Conservation (phyloP, 64 coral and sea anemone genomes). For the Stichodactyla helianthus region DNA sequence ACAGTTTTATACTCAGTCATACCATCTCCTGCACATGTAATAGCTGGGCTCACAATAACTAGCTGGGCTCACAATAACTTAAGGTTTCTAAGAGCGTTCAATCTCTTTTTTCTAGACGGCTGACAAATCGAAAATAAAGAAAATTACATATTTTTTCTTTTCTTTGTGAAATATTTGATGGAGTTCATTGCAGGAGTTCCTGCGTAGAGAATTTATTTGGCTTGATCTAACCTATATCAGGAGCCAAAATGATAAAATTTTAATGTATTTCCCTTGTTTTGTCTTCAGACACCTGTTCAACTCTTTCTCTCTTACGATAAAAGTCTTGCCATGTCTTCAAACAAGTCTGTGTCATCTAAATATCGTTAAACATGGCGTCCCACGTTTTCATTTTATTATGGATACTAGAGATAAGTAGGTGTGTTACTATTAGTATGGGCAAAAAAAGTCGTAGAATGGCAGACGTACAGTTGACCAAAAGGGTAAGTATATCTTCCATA, state of each 20-base stretch:
- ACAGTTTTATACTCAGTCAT: no score
- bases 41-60: no score
- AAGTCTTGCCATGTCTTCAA: background rate
- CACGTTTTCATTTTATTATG: background rate
- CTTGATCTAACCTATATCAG: no score
- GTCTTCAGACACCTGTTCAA: background rate
- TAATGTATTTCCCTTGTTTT: background rate
- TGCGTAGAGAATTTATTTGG: no score
- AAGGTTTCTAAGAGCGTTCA: no score
- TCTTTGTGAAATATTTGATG: no score
- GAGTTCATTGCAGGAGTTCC: no score
- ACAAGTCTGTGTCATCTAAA: background rate
- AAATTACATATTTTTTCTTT: no score
- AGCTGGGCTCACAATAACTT: no score
- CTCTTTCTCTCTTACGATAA: background rate
- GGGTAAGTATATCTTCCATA: background rate
- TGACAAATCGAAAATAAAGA: no score
- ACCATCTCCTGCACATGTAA: no score
- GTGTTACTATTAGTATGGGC: background rate
- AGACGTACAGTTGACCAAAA: background rate
- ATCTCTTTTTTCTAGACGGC: no score
- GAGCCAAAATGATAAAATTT: background rate
- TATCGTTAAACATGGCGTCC: background rate
- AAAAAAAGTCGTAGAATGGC: background rate
- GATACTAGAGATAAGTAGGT: background rate